phyloP scores from a whole-genome alignment of 2,113 vertebrate genomes.

The Entelurus aequoreus region DNA sequence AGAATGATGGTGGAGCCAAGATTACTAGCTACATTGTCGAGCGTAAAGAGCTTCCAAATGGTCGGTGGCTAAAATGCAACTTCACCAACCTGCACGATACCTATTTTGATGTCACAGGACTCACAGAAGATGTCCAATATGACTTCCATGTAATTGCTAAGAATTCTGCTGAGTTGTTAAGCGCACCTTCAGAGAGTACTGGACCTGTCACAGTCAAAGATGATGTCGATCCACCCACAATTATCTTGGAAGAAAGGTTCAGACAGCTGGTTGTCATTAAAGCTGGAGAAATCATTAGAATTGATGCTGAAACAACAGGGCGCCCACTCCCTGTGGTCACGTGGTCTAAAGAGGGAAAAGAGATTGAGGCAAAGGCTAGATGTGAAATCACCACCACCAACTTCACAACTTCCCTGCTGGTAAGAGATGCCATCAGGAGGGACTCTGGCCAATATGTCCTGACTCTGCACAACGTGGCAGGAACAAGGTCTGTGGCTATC shows the following conservation, averaged over 20 bases:
- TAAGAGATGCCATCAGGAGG: slow-evolving; percentile 87
- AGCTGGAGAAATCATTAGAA: slow-evolving; percentile 88
- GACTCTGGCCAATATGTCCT: slow-evolving; percentile 94
- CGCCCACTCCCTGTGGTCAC: slow-evolving; percentile 88
- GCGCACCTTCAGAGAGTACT: slow-evolving; percentile 88
- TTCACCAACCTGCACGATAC: slow-evolving; percentile 92
- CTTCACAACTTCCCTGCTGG: slow-evolving; percentile 75
- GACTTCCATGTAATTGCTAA: slow-evolving; percentile 93
- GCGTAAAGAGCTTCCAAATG: slow-evolving; percentile 85
- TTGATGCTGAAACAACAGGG: slow-evolving; percentile 90
- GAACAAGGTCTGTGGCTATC: slow-evolving; percentile 84
- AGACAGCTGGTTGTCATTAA: slow-evolving; percentile 86
- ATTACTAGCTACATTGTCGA: slow-evolving; percentile 95
- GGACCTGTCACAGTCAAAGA: slow-evolving; percentile 94
- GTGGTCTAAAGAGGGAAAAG: slow-evolving; percentile 93
- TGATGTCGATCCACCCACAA: slow-evolving; percentile 90
- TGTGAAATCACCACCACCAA: slow-evolving; percentile 89
- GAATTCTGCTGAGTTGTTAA: slow-evolving; percentile 88
- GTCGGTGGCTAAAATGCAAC: slow-evolving; percentile 97
- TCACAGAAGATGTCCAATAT: slow-evolving; percentile 91
- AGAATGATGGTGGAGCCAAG: slow-evolving; percentile 87
- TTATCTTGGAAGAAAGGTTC: slow-evolving; percentile 89
- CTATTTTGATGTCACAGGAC: slow-evolving; percentile 89
- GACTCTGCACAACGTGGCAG: slow-evolving; percentile 91
- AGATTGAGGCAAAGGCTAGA: slow-evolving; percentile 89